phyloP scores from a whole-genome alignment of 2,888 invertebrate species.

The Xylocampa areola region DNA sequence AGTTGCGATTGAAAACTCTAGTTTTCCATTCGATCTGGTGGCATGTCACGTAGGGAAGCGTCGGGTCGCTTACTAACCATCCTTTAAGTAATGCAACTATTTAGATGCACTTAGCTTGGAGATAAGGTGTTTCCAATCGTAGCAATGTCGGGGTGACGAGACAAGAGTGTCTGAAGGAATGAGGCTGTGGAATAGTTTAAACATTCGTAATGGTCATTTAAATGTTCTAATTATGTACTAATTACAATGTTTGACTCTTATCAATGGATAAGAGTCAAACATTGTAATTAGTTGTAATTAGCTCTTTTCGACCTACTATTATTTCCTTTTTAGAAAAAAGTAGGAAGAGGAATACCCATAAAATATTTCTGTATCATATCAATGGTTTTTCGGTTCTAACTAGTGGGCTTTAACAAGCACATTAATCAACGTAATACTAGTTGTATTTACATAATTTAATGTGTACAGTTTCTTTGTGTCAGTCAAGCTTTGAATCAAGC shows the following conservation, averaged over 20 bases:
- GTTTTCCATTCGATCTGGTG: slow-evolving; percentile 82
- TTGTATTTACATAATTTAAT: slow-evolving; percentile 46
- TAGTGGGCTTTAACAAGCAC: slow-evolving; percentile 7
- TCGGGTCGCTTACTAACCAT: slow-evolving; percentile 49
- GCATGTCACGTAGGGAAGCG: slow-evolving; percentile 74
- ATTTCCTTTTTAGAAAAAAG: too few species aligned
- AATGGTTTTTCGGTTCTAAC: neutral
- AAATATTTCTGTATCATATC: too few species aligned
- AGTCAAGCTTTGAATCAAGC: slow-evolving; percentile 36
- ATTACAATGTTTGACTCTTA: neutral
- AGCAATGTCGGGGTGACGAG: slow-evolving; percentile 8
- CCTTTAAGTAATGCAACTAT: slow-evolving; percentile 63
- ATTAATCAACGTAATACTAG: slow-evolving; percentile 33
- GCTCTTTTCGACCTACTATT: too few species aligned
- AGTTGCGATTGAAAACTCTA: slow-evolving; percentile 71
- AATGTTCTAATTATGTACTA: neutral
- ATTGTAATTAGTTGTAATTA: neutral
- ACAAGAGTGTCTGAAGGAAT: slow-evolving; percentile 20
- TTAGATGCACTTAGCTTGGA: slow-evolving; percentile 38
- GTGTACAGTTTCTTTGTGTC: slow-evolving; percentile 45
- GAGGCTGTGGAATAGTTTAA: slow-evolving; percentile 9
- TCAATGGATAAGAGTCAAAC: too few species aligned
- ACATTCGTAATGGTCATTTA: neutral
- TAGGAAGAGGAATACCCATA: too few species aligned
- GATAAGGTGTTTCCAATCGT: slow-evolving; percentile 46